Evolutionary conservation across 2,888 invertebrate genomes (phyloP).

Genomic region (Onchidella celtica): DNA sequence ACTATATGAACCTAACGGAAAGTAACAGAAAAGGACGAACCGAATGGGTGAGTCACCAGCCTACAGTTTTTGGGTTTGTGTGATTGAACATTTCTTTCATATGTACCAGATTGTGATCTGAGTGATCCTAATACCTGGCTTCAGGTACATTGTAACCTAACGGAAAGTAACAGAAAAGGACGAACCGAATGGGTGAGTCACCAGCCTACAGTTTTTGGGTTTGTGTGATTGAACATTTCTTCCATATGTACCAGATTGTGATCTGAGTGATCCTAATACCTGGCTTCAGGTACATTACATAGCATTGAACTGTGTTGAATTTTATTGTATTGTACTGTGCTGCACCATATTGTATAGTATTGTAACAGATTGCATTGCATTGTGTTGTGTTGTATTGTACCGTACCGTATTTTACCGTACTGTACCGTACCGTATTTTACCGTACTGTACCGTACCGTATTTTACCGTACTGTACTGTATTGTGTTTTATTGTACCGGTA

Average conservation of each 20-base stretch:
- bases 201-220: neutral
- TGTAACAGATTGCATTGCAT: no score
- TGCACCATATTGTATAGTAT: no score
- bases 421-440: no score
- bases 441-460: no score
- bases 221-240: neutral
- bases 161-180: conserved; percentile 83
- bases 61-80: neutral
- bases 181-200: conserved; percentile 86
- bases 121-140: conserved; percentile 90
- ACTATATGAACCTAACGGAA: conserved; percentile 89
- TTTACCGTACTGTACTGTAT: no score
- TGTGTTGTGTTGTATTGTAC: no score
- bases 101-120: no score
- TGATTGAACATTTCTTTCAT: neutral
- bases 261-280: conserved; percentile 88
- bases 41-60: conserved; percentile 85
- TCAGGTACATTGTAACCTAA: conserved; percentile 92
- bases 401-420: no score
- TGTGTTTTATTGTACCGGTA: no score
- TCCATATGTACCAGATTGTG: no score
- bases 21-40: conserved; percentile 85
- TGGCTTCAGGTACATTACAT: conserved; percentile 94
- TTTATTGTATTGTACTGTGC: no score
- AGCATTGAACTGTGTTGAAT: no score